Evolutionary conservation across 2,797 vertebrate species (phyloP).

Genomic region (Lagodon rhomboides): DNA sequence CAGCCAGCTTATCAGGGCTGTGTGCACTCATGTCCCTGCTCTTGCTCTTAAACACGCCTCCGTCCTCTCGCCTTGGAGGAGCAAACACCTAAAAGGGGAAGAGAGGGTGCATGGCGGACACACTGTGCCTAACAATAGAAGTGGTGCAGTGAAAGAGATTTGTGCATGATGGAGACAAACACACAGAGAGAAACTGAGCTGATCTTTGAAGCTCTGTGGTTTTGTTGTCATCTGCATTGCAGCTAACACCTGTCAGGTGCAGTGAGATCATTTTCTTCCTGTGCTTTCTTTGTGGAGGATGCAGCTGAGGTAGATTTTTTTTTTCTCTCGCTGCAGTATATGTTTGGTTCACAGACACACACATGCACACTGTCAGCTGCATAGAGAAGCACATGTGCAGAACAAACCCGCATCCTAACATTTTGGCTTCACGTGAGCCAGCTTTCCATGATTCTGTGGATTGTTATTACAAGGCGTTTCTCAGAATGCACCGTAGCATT

Average conservation of each 20-base stretch:
- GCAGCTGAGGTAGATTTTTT: constrained; percentile 34
- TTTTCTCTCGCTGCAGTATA: constrained; percentile 17
- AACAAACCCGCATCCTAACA: constrained; percentile 40
- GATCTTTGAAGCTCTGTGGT: constrained; percentile 56
- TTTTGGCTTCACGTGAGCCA: constrained; percentile 28
- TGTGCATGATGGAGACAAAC: constrained; percentile 14
- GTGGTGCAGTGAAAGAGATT: constrained; percentile 26
- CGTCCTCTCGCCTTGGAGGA: constrained; percentile 4
- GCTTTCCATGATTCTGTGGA: constrained; percentile 56
- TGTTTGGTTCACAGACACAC: constrained; percentile 26
- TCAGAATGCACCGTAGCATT: constrained; percentile 38
- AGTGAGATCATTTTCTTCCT: constrained; percentile 42
- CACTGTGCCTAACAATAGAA: constrained; percentile 25
- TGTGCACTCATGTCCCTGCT: constrained; percentile 11
- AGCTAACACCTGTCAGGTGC: constrained; percentile 65
- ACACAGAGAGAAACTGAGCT: constrained; percentile 15
- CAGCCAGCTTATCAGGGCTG: constrained; percentile 9
- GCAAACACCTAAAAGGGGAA: constrained; percentile 9
- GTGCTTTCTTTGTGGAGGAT: constrained; percentile 45
- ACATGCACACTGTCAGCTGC: constrained; percentile 27
- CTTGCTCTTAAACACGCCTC: constrained; percentile 29
- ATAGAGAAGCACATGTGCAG: constrained; percentile 29
- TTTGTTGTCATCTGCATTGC: constrained; percentile 61
- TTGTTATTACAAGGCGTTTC: constrained; percentile 57
- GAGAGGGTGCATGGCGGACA: constrained; percentile 1